Percentiles rank a stretch among this genome's conserved stretches.
Conservation (phyloP, 2,888 invertebrate species). For the Cephus sareptanus region DNA sequence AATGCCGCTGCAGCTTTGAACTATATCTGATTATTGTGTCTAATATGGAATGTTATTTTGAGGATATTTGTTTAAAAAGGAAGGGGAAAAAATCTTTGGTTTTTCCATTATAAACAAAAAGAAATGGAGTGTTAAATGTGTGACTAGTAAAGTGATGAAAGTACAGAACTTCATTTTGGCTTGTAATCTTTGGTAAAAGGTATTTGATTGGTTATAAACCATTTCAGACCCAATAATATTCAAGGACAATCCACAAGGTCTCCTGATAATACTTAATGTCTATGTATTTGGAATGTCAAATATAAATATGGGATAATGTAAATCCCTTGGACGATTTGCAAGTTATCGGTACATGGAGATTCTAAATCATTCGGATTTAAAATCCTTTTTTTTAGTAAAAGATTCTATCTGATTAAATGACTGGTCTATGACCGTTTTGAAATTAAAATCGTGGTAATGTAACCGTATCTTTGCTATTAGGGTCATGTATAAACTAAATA, state of each 20-base stretch:
- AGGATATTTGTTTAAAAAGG: not conserved
- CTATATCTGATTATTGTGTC: conserved; percentile 8
- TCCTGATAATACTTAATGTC: not conserved
- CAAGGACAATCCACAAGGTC: not conserved
- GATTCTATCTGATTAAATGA: not conserved
- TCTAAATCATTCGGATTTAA: not conserved
- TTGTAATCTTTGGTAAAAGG: conserved; percentile 32
- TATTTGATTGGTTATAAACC: conserved; percentile 3
- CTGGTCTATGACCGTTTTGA: not conserved
- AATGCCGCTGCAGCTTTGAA: not conserved
- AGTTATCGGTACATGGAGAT: not conserved
- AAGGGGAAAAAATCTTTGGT: not conserved
- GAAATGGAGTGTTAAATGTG: not conserved
- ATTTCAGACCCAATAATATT: not conserved
- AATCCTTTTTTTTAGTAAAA: not conserved
- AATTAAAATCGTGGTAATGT: not conserved
- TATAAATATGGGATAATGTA: not conserved
- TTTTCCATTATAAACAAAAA: not conserved
- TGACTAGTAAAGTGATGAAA: not conserved
- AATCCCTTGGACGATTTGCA: not conserved
- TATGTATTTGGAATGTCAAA: not conserved
- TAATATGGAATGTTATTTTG: not conserved
- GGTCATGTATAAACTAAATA: not conserved
- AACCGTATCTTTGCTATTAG: not conserved
- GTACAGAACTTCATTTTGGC: not conserved